phyloP scores from a whole-genome alignment of 2,888 invertebrate species.

The Drosophila emarginata region DNA sequence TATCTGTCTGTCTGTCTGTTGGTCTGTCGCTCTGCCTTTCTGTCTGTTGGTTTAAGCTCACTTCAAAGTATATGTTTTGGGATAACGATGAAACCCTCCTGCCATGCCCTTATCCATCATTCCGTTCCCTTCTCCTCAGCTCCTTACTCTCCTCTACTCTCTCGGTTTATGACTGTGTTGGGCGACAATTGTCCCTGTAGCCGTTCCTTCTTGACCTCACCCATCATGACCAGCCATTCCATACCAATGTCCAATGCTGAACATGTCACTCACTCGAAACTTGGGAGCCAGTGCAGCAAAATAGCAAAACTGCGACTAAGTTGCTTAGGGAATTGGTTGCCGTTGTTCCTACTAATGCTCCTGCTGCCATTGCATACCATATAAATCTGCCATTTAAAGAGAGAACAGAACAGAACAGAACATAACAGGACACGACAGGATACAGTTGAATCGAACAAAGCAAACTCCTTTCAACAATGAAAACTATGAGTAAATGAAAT shows the following conservation, averaged over 20 bases:
- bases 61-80: slow-evolving; percentile 73
- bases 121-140: neutral
- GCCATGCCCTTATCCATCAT: slow-evolving; percentile 1
- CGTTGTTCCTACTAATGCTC: slow-evolving; percentile 16
- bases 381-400: slow-evolving; percentile 67
- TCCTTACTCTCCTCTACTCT: neutral
- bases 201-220: slow-evolving; percentile 1
- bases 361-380: slow-evolving; percentile 41
- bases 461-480: slow-evolving; percentile 5
- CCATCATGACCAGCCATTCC: slow-evolving; percentile 17
- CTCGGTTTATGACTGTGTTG: slow-evolving; percentile 19
- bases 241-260: slow-evolving; percentile 43
- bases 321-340: slow-evolving; percentile 39
- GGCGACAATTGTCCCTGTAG: slow-evolving; percentile 1
- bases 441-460: neutral
- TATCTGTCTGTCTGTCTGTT: neutral
- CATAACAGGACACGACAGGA: neutral
- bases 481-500: slow-evolving; percentile 35
- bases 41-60: slow-evolving; percentile 52
- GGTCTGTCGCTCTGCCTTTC: neutral
- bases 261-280: slow-evolving; percentile 41
- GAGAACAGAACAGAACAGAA: neutral
- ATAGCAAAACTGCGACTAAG: slow-evolving; percentile 16
- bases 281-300: slow-evolving; percentile 7
- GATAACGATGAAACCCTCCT: slow-evolving; percentile 52